Evolutionary conservation across 1,140 invertebrate genomes (phyloP), one percentile per base, ranked within the genome.

Genomic region (Acromyrmex heyeri): DNA sequence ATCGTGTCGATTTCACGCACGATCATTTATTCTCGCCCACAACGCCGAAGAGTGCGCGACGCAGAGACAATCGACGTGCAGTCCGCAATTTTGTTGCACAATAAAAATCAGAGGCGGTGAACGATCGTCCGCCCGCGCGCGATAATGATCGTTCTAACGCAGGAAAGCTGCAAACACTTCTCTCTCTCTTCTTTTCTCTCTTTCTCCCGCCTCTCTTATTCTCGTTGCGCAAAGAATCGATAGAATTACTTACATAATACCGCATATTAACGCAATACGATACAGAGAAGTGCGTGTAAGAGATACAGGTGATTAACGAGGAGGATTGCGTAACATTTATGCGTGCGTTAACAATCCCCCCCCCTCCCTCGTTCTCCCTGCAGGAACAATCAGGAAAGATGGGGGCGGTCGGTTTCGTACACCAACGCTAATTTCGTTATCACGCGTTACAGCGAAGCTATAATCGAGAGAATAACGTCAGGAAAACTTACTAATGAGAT

Each of bases 341-440:
- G 85, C 65, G 77, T 57, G 69, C 30, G 50, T 78, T 86, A 76
- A 72, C 67, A n/a, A 55, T 38, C 83, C n/a, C 67, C 64, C n/a
- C 18, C 18, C 62, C 10, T n/a, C n/a, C 30, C 38, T 44, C 8
- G 3, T 8, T 10, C 18, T 0, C 16, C 61, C 27, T n/a, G 27
- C 53, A 64, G 30, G 7, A 75, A 62, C 27, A 53, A 38, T 61
- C 34, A 48, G 44, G 44, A 38, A 8, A 27, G 6, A 61, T 50
- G 73, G 53, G 24, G 79, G 65, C 64, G 34, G 24, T 14, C 57
- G 3, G 50, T 69, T 81, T 86, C 21, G 44, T 61, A 76, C 44
- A 55, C 38, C 50, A 21, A 83, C 18, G 64, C 83, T 83, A 83
- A 86, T 86, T 86, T 61, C 44, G 67, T 87, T 87, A 85, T 85